These are phyloP conservation scores for Hylia prasina DNA, from an alignment of 2,113 vertebrate species.

Conservation along the genomic window DNA sequence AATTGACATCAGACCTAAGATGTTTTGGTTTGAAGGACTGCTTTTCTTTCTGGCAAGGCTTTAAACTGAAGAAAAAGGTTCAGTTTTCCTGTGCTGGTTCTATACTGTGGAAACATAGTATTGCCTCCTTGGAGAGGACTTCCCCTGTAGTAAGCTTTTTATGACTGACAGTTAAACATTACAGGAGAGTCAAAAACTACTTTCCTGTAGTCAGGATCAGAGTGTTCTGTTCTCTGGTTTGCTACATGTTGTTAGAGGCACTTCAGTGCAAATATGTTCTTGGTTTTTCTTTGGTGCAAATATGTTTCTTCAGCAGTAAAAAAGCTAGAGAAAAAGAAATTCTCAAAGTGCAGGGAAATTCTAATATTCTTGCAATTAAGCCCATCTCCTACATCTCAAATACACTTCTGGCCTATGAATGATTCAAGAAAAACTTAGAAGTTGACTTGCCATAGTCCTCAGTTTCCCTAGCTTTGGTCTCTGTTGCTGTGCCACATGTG, in stretches of 20 bases:
- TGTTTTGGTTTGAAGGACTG: background rate
- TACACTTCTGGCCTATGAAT: background rate
- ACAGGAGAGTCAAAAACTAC: background rate
- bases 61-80: background rate
- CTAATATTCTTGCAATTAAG: background rate
- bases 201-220: background rate
- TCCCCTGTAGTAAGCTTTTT: background rate
- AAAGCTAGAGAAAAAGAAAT: background rate
- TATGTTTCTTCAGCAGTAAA: background rate
- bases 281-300: background rate
- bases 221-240: background rate
- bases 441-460: background rate
- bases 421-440: background rate
- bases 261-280: background rate
- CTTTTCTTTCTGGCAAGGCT: background rate
- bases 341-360: background rate
- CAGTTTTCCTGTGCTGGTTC: background rate
- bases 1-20: background rate
- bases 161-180: background rate
- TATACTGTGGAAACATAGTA: background rate
- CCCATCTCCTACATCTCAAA: background rate
- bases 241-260: background rate
- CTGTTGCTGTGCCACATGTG: background rate
- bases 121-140: background rate
- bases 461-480: background rate